Conservation (phyloP, 2,888 invertebrate genomes). For the Clepsis dumicolana region DNA sequence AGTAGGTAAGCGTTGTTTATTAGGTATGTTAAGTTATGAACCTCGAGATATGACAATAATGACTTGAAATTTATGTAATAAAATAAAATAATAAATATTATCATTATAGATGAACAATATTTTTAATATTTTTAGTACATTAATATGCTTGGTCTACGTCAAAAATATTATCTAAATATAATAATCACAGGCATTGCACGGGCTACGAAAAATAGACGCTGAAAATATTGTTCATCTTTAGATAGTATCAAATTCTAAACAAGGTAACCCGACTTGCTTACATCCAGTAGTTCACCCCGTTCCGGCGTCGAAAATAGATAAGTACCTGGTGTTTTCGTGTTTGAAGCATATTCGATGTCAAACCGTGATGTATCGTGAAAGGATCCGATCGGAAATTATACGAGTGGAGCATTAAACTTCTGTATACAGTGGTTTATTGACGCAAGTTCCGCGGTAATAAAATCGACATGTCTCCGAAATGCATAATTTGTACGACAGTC, state of each 20-base stretch:
- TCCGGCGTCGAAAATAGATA: conserved; percentile 34
- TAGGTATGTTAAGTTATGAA: conserved; percentile 22
- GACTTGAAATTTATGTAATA: no score
- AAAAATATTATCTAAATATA: no score
- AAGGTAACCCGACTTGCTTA: conserved; percentile 25
- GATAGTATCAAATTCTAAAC: neutral
- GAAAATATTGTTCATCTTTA: no score
- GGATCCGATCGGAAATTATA: conserved; percentile 78
- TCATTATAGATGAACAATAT: no score
- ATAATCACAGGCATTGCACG: no score
- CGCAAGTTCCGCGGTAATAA: conserved; percentile 84
- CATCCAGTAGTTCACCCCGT: conserved; percentile 35
- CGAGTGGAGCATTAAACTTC: conserved; percentile 77
- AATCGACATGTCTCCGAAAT: conserved; percentile 83
- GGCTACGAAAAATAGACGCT: no score
- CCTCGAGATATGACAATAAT: conserved; percentile 11
- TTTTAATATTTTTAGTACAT: no score
- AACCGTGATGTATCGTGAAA: conserved; percentile 69
- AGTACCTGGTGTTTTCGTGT: conserved; percentile 49
- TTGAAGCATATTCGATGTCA: conserved; percentile 64
- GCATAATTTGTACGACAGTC: conserved; percentile 85
- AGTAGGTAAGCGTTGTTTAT: conserved; percentile 7
- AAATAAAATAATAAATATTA: no score
- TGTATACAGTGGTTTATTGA: conserved; percentile 83
- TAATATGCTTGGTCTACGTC: no score